Percentiles rank a stretch among this genome's conserved stretches.
Evolutionary conservation across 1,140 invertebrate species (phyloP).

Genomic region (Metaphire vulgaris): DNA sequence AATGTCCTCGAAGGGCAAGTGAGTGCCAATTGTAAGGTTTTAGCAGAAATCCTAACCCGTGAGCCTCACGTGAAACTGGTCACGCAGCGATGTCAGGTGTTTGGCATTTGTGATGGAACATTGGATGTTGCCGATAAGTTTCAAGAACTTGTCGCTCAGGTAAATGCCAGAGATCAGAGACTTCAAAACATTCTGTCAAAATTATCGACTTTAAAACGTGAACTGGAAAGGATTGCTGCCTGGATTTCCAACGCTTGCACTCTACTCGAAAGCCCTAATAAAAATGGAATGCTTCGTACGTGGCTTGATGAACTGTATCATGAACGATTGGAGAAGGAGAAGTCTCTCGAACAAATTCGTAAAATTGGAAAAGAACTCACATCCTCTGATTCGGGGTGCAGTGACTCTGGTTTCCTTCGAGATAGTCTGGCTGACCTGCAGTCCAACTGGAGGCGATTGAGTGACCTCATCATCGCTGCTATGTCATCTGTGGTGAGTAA

Average conservation of each 20-base stretch:
- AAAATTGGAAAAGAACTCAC: neutral
- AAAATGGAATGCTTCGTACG: neutral
- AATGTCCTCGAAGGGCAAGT: neutral
- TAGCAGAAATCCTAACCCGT: neutral
- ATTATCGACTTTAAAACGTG: neutral
- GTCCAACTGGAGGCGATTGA: neutral
- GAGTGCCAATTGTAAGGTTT: neutral
- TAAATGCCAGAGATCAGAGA: neutral
- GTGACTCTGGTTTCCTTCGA: neutral
- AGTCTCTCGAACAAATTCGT: neutral
- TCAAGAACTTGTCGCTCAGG: neutral
- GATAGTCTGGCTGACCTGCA: neutral
- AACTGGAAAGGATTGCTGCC: neutral
- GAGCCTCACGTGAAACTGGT: neutral
- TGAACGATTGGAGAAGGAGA: neutral
- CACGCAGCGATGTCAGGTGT: neutral
- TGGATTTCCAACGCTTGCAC: neutral
- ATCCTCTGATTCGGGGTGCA: neutral
- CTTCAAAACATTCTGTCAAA: neutral
- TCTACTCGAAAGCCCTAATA: neutral
- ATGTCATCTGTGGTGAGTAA: no score
- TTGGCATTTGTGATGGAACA: neutral
- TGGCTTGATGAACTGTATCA: neutral
- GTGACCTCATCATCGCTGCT: no score
- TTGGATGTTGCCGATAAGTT: neutral